Evolutionary conservation across 2,888 invertebrate genomes (phyloP), one percentile per base, ranked within the genome.

Genomic region (Mimumesa dahlbomi): DNA sequence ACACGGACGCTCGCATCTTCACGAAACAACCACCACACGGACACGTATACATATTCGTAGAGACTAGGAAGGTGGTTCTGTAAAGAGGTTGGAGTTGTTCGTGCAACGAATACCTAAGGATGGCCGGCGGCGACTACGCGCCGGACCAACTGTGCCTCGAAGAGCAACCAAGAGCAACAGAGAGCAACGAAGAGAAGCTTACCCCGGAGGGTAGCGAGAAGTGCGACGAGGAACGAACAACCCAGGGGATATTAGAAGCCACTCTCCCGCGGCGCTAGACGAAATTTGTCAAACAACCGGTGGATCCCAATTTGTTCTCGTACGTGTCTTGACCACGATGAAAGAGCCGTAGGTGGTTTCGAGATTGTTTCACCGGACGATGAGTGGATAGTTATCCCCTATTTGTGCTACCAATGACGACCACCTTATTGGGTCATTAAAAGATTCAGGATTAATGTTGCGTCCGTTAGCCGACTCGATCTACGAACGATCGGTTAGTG

Each of bases 241-340:
- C n/a, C n/a, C n/a, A n/a, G n/a, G n/a, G 52, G 66, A 62, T 74
- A 75, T 79, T 79, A 79, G 70, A 75, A 70, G 75, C 64, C 65
- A 79, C 74, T 77, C 82, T 77, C 85, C 84, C 71, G 83, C 77
- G 63, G 84, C 71, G 84, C 81, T 85, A 84, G 83, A 84, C 81
- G 79, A 82, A 81, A 82, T 83, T 83, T 84, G 78, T 84, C 82
- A 80, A 84, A 74, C 76, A 80, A 76, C 78, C 73, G 75, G 64
- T 65, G 74, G 76, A 77, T 73, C 73, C 77, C 78, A 84, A 84
- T 82, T 84, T 81, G 82, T 81, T 81, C 80, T 63, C 74, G 50
- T 70, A 67, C 77, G 72, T 81, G 74, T 81, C 73, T 65, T 48
- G 65, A 68, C 61, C 54, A 58, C 62, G 77, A 31, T 66, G 77